A percentile compares a stretch with the other conserved stretches of the same genome.
phyloP scores from a whole-genome alignment of 1,140 invertebrate species.

The Liolophura sinensis region DNA sequence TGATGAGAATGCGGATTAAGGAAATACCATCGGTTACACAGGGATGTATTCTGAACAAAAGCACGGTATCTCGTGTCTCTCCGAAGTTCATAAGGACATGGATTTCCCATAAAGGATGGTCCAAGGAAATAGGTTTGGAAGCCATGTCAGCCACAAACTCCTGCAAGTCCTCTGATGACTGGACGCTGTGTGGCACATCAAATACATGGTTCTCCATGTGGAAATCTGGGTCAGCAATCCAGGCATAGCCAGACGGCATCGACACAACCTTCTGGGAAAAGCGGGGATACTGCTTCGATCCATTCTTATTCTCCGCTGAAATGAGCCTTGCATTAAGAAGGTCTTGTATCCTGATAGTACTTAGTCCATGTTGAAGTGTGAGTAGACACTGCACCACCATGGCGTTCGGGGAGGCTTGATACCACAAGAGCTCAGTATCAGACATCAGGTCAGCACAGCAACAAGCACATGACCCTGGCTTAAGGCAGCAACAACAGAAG shows the following conservation, averaged over 20 bases:
- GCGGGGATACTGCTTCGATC: constrained; percentile 60
- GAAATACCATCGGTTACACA: constrained; percentile 65
- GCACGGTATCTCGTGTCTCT: constrained; percentile 58
- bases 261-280: constrained; percentile 59
- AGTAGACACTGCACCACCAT: constrained; percentile 63
- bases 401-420: constrained; percentile 53
- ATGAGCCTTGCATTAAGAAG: constrained; percentile 60
- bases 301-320: constrained; percentile 52
- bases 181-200: constrained; percentile 48
- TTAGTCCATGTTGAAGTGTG: constrained; percentile 60
- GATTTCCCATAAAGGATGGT: constrained; percentile 66
- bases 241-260: constrained; percentile 59
- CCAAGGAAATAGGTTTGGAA: constrained; percentile 52
- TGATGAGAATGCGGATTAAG: constrained; percentile 61
- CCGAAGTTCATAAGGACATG: constrained; percentile 61
- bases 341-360: constrained; percentile 57
- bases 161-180: constrained; percentile 52
- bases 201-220: constrained; percentile 64
- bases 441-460: constrained; percentile 49
- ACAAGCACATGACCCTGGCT: constrained; percentile 36
- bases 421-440: constrained; percentile 60
- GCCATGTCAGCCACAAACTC: constrained; percentile 60
- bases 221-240: constrained; percentile 63
- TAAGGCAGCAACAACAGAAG: constrained; percentile 31
- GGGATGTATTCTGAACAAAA: constrained; percentile 65